Conservation (phyloP, 2,113 vertebrate species). For the Syrrhaptes paradoxus region DNA sequence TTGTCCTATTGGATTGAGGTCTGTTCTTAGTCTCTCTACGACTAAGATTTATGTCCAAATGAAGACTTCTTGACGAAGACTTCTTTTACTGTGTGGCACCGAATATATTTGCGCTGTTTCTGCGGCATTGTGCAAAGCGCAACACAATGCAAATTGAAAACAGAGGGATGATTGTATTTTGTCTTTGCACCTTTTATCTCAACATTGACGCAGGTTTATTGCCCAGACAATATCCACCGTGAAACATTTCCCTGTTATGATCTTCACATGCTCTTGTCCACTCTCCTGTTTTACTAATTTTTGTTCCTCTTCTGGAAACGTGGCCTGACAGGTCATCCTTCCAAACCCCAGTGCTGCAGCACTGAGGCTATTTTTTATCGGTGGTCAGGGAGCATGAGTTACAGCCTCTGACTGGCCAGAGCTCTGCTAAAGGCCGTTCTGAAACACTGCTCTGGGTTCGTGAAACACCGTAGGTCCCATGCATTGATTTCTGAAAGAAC, state of each 20-base stretch:
- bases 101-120: not conserved
- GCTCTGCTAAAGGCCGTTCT: not conserved
- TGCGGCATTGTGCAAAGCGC: not conserved
- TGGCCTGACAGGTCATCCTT: not conserved
- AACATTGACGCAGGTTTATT: not conserved
- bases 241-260: not conserved
- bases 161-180: not conserved
- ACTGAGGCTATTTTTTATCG: not conserved
- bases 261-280: not conserved
- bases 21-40: not conserved
- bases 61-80: not conserved
- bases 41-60: not conserved
- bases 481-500: not conserved
- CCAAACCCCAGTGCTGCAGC: not conserved
- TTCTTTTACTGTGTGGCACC: not conserved
- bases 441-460: not conserved
- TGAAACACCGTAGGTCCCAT: not conserved
- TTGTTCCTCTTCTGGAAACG: not conserved
- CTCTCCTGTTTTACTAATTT: not conserved
- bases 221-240: not conserved
- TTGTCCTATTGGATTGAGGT: not conserved
- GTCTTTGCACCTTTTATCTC: not conserved
- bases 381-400: not conserved
- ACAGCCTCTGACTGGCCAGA: not conserved
- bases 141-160: not conserved